These are phyloP conservation scores for Hypena proboscidalis DNA, from an alignment of 2,888 invertebrate genomes.

Conservation along the genomic window DNA sequence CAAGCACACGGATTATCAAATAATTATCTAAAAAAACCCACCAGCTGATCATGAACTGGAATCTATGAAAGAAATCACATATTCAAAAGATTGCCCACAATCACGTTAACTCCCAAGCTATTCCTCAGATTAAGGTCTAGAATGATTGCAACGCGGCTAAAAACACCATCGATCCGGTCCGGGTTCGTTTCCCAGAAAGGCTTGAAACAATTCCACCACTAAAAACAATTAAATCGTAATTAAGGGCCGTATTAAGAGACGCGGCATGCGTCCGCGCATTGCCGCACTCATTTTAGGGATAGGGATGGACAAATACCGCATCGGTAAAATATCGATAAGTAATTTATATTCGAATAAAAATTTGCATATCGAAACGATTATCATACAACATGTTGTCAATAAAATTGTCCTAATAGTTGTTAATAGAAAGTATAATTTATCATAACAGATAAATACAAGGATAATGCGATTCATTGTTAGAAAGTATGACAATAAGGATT, in stretches of 20 bases:
- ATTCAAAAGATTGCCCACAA: neutral
- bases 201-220: constrained; percentile 67
- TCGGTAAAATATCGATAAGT: constrained; percentile 30
- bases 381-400: neutral
- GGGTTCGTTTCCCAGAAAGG: constrained; percentile 63
- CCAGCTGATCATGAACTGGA: no score
- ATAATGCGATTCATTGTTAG: constrained; percentile 16
- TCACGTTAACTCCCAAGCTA: constrained; percentile 18
- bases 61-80: constrained; percentile 2
- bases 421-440: constrained; percentile 1
- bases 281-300: constrained; percentile 63
- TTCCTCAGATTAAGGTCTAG: constrained; percentile 46
- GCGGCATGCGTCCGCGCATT: constrained; percentile 68
- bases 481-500: constrained; percentile 24
- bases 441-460: constrained; percentile 6
- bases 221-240: constrained; percentile 84
- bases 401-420: neutral
- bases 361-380: neutral
- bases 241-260: constrained; percentile 78
- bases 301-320: constrained; percentile 50
- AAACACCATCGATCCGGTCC: constrained; percentile 45
- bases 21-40: no score
- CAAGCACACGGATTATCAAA: no score
- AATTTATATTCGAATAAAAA: constrained; percentile 15
- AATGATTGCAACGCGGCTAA: constrained; percentile 45